phyloP scores from a whole-genome alignment of 2,888 invertebrate genomes.

The Gerris lacustris region DNA sequence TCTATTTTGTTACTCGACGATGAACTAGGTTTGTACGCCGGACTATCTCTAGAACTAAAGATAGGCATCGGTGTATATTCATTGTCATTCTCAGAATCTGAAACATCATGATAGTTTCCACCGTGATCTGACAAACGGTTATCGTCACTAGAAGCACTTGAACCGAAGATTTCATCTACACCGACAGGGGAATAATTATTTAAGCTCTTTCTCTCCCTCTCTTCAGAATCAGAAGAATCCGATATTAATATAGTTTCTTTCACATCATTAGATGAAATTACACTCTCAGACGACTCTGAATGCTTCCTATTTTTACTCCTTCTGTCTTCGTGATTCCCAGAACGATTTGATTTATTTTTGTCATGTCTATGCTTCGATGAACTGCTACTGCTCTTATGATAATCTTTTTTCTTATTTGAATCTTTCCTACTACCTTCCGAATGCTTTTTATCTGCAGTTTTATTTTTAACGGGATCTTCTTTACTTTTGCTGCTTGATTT shows the following conservation, averaged over 20 bases:
- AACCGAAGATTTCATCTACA: background rate
- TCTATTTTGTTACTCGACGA: background rate
- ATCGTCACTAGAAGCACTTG: background rate
- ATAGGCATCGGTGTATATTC: background rate
- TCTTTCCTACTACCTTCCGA: no score
- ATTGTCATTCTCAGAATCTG: background rate
- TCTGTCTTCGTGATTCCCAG: background rate
- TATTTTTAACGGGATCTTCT: no score
- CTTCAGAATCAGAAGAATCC: background rate
- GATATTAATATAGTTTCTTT: background rate
- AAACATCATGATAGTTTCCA: background rate
- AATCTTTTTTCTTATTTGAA: no score
- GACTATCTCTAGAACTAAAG: background rate
- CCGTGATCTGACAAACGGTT: background rate
- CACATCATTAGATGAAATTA: background rate
- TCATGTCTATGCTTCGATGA: background rate
- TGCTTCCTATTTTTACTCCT: background rate
- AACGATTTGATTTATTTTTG: background rate
- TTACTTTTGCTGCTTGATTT: no score
- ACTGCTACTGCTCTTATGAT: no score
- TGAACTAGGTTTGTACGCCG: background rate
- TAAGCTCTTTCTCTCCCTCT: background rate
- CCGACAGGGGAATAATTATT: background rate
- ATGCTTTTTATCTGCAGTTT: no score
- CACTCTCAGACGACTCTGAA: background rate